These are phyloP conservation scores for Hypsibius dujardini DNA, from an alignment of 1,140 invertebrate genomes.

Conservation along the genomic window DNA sequence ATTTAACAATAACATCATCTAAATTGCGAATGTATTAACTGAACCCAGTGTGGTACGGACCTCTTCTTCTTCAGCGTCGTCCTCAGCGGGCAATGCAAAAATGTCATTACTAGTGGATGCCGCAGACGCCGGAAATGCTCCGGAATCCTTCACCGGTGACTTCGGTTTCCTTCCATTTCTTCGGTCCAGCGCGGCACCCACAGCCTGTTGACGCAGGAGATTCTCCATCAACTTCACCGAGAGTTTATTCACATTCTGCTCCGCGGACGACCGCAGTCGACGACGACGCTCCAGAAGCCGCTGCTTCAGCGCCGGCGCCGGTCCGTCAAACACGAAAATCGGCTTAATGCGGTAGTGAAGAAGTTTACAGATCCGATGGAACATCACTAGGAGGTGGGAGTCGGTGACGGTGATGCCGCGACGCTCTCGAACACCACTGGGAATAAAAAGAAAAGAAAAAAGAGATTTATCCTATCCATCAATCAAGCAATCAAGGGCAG, in stretches of 20 bases:
- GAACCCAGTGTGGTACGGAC: no score
- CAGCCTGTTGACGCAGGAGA: constrained; percentile 38
- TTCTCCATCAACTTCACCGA: constrained; percentile 52
- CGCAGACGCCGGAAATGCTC: neutral
- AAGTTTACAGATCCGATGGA: constrained; percentile 82
- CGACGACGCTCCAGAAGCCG: constrained; percentile 72
- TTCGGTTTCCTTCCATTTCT: constrained; percentile 24
- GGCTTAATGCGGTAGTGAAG: constrained; percentile 88
- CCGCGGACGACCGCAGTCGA: constrained; percentile 51
- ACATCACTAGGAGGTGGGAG: constrained; percentile 78
- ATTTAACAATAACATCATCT: no score
- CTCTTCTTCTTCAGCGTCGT: no score
- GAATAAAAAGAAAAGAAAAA: no score
- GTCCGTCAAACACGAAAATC: constrained; percentile 98
- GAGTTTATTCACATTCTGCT: constrained; percentile 48
- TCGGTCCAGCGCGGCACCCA: constrained; percentile 26
- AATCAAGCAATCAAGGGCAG: no score
- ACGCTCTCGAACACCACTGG: constrained; percentile 59
- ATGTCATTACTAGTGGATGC: neutral
- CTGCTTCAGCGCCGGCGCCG: constrained; percentile 68
- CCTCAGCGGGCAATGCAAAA: neutral
- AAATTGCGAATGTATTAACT: no score
- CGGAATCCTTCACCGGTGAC: neutral
- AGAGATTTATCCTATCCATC: no score
- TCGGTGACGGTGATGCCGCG: constrained; percentile 60